These are phyloP conservation scores for Bradypodion pumilum DNA, from an alignment of 2,797 vertebrate genomes.

Conservation along the genomic window DNA sequence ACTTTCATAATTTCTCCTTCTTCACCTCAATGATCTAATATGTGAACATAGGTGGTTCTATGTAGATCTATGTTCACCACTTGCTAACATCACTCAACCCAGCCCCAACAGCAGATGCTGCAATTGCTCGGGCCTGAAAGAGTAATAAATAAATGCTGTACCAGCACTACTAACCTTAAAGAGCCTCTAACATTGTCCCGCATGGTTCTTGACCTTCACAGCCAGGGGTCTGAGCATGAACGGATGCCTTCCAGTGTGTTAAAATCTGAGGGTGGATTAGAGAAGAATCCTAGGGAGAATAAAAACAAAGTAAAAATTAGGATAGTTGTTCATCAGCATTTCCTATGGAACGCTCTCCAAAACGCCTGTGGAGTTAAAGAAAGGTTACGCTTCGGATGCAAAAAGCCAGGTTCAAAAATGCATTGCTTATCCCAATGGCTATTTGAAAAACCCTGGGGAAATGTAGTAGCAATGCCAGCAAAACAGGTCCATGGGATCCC, in stretches of 20 bases:
- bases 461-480: no score
- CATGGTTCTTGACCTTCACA: conserved; percentile 64
- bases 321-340: not conserved
- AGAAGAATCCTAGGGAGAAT: conserved; percentile 51
- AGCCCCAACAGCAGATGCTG: not conserved
- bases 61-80: not conserved
- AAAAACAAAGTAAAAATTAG: not conserved
- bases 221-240: conserved; percentile 49
- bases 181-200: conserved; percentile 72
- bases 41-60: not conserved
- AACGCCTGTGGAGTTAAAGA: not conserved
- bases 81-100: no score
- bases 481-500: no score
- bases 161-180: conserved; percentile 67
- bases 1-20: no score
- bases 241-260: conserved; percentile 43
- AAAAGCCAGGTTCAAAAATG: no score
- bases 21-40: not conserved
- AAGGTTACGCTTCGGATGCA: no score
- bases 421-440: no score
- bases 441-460: no score
- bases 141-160: no score
- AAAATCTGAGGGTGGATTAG: conserved; percentile 34
- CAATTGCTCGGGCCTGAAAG: not conserved
- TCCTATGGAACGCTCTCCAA: conserved; percentile 19